Base-by-base conservation (phyloP, 1,140 invertebrate genomes). In the Branchinecta lindahli region DNA sequence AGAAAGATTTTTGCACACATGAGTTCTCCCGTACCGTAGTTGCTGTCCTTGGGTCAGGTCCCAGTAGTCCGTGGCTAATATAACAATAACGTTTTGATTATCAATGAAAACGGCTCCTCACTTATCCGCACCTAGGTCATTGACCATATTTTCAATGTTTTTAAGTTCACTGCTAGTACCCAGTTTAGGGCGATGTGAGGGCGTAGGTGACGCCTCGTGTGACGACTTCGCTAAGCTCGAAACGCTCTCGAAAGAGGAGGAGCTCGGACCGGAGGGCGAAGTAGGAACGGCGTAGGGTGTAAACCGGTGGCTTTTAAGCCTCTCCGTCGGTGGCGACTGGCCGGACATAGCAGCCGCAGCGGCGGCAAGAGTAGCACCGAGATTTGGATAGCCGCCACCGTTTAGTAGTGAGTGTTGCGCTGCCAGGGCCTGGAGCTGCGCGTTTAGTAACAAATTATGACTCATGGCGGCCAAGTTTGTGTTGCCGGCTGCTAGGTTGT, bases 91-190 rank as follows among this genome's bases (percentile, higher is more conserved):
- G 33, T 33, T n/a, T 33, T 33, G 33, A 33, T 33, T 33, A 33
- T 33, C 33, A 33, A 33, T 33, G 5, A 33, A 33, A 33, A 33
- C 33, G 33, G 1, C 33, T 33, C 33, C 33, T 33, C 33, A 33
- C 33, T 33, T 33, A 72, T 78, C 76, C 70, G 77, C 74, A 78
- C 95, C 91, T 44, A 96, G 81, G 0, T 92, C 92, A 79, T 95
- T 95, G 72, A 96, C 91, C 92, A 95, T 96, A 77, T 94, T 93
- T 80, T 96, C 92, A 80, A 96, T 96, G 79, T 87, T 94, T 80
- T 94, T 94, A 70, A 96, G 83, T 80, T 95, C 92, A 73, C 79
- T 80, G 15, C 78, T 75, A 21, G 76, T 74, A 8, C 74, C 76
- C 21, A 70, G 68, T 66, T 33, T 44, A 33, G 33, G 33, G 33